Evolutionary conservation across 2,888 invertebrate genomes (phyloP).

Genomic region (Boloria euphrosyne): DNA sequence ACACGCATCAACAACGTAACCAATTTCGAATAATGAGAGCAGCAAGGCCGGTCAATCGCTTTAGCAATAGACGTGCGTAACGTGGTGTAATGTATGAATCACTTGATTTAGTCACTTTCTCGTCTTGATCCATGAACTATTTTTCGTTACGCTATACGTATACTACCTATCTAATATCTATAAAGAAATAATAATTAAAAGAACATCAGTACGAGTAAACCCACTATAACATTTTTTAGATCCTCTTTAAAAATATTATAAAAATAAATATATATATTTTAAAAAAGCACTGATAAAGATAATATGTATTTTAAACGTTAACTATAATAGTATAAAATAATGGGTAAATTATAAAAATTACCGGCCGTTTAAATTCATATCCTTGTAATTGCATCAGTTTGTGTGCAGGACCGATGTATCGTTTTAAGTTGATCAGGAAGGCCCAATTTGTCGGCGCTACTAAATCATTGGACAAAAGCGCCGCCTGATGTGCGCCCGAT

Average conservation of each 20-base stretch:
- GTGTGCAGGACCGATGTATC: conserved; percentile 54
- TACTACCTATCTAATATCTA: too few relatives aligned
- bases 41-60: conserved; percentile 70
- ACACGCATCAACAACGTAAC: conserved; percentile 25
- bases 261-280: not conserved
- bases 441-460: conserved; percentile 76
- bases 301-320: not conserved
- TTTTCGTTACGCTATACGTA: conserved; percentile 6
- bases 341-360: conserved; percentile 53
- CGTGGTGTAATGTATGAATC: conserved; percentile 57
- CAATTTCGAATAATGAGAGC: conserved; percentile 33
- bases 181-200: too few relatives aligned
- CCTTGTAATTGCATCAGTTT: conserved; percentile 73
- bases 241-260: too few relatives aligned
- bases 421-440: conserved; percentile 58
- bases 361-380: conserved; percentile 70
- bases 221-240: too few relatives aligned
- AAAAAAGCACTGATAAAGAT: not conserved
- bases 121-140: conserved; percentile 32
- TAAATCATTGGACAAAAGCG: conserved; percentile 78
- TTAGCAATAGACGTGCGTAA: conserved; percentile 49
- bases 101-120: conserved; percentile 48
- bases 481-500: conserved; percentile 75
- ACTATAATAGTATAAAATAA: conserved; percentile 14
- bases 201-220: too few relatives aligned